Evolutionary conservation across 2,888 invertebrate species (phyloP), one percentile per base, ranked within the genome.

Genomic region (Pandemis corylana): DNA sequence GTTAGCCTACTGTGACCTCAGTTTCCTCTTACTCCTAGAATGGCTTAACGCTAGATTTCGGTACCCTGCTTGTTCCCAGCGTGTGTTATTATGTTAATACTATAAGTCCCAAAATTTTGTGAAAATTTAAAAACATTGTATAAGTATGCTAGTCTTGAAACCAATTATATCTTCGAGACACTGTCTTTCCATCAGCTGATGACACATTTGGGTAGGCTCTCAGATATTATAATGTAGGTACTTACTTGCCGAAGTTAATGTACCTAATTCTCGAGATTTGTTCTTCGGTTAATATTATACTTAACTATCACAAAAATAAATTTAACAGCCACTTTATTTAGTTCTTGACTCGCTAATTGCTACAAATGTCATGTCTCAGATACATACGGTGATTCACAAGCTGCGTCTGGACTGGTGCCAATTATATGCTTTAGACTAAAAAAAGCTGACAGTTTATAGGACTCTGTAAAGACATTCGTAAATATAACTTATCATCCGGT

Each of bases 381-480:
- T 51, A 65, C 61, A 44, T 69, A 72, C 41, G 69, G 69, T 74
- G 74, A 74, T 74, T 74, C 69, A 74, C 56, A 36, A 36, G 20
- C 64, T 10, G 61, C 62, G 15, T 28, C 51, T 74, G 74, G 74
- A 65, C 42, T 28, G 49, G 9, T 66, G 74, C 74, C 74, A 74
- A 66, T 69, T 69, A 68, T 59, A 61, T 41, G 59, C 68, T 65
- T 65, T 65, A 36, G 0, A 53, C 49, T 65, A 46, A 56, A 74
- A 65, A 74, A 65, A 64, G 44, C 13, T 66, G 65, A 28, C 51
- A 44, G 69, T 65, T 44, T 51, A 51, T 65, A 53, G 64, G 51
- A 51, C 59, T 49, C 41, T 46, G 36, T 42, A 56, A 46, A 56
- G 68, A 63, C 41, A 36, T 72, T 49, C 20, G 59, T 59, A 59